Evolutionary conservation across 2,113 vertebrate species (phyloP), one percentile per base, ranked within the genome.

Genomic region (Pelobates fuscus): DNA sequence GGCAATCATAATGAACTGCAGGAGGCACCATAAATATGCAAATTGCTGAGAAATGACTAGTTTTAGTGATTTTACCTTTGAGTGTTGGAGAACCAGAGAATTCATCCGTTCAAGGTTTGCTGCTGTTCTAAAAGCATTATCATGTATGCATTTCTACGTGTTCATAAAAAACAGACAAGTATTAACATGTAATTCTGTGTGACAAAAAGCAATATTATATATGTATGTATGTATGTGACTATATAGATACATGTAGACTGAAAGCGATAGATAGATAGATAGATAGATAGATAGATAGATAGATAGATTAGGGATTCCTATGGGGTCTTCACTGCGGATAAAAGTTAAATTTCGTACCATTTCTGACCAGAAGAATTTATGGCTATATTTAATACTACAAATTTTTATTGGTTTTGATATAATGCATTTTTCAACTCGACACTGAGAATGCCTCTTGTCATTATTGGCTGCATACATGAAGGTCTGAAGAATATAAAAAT

Each of bases 21-120:
- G 91, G 90, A 91, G 91, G 91, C 85, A 83, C 89, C 83, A 91
- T 92, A 87, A 91, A 90, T 89, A 92, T 93, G 91, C 87, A 91
- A 88, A 93, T 91, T 80, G 78, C 84, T 41, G 68, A 84, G 87
- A 86, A 88, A 90, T 86, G 87, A 86, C 91, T 87, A 88, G 88
- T 89, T 89, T 87, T 87, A 85, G 81, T 86, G 88, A 89, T 87
- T 90, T 84, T 84, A 86, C 88, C 86, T 85, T 80, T 83, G 82
- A 87, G 84, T 88, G 85, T 86, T 71, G 18, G 75, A 81, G 83
- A 69, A 59, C 71, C 24, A 70, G 70, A 81, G 66, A 76, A 75
- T 54, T 63, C 64, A 67, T 30, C 55, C 65, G 15, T 67, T 67
- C 76, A 23, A 23, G 71, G 79, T 81, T 80, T 66, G 54, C 78